Conservation (phyloP, 2,888 invertebrate genomes). For the Tridacna crocea region DNA sequence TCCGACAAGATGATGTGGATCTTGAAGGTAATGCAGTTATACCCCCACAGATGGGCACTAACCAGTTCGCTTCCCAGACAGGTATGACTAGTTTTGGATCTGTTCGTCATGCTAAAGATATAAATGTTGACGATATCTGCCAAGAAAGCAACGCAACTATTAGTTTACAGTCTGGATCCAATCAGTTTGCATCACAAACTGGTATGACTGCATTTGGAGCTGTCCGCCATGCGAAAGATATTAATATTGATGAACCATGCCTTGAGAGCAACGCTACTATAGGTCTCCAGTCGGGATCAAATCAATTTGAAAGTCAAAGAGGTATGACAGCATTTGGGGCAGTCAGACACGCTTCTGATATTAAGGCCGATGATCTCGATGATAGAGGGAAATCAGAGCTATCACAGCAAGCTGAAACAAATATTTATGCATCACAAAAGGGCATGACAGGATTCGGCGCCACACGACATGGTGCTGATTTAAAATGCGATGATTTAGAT, state of each 20-base stretch:
- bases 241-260: constrained; percentile 76
- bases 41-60: constrained; percentile 80
- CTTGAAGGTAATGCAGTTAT: constrained; percentile 76
- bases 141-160: constrained; percentile 77
- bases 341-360: constrained; percentile 81
- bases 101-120: constrained; percentile 77
- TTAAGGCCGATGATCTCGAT: constrained; percentile 75
- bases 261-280: constrained; percentile 77
- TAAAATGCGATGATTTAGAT: constrained; percentile 54
- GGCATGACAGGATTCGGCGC: constrained; percentile 82
- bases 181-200: constrained; percentile 81
- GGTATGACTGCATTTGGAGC: constrained; percentile 80
- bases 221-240: constrained; percentile 81
- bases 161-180: constrained; percentile 82
- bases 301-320: constrained; percentile 81
- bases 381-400: constrained; percentile 74
- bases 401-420: constrained; percentile 79
- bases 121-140: constrained; percentile 59
- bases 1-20: constrained; percentile 78
- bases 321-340: constrained; percentile 82
- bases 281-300: constrained; percentile 80
- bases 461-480: constrained; percentile 79
- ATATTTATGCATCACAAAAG: constrained; percentile 80
- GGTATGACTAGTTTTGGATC: constrained; percentile 79
- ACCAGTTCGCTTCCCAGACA: constrained; percentile 81